Evolutionary conservation across 2,888 invertebrate species (phyloP), one percentile per base, ranked within the genome.

Genomic region (Nomada goodeniana): DNA sequence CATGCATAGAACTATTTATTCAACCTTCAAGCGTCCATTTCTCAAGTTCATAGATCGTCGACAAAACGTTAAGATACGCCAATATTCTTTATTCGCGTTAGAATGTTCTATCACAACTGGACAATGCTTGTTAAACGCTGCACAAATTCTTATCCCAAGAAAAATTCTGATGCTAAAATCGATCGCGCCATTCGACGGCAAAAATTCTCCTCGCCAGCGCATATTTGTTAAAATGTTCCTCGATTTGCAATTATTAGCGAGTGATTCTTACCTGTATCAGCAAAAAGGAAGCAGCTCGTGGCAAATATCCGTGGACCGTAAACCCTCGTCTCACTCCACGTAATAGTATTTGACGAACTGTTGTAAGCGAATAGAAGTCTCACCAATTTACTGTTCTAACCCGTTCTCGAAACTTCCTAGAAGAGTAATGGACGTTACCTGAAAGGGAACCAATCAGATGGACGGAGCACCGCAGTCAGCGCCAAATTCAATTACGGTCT

Each of bases 331-430:
- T 74, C 72, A 79, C 64, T 68, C 70, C 81, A 73, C 52, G 79
- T 76, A 72, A 78, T 68, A 81, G 83, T 81, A 80, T 77, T 84
- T 77, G 61, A 82, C 78, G 84, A 88, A 89, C 84, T 84, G 82
- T 67, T 78, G 77, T 65, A 69, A 86, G 75, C 80, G 83, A 77
- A 80, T 80, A 84, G 77, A 77, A 78, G 74, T 87, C 78, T 76
- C 82, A 84, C 86, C 78, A 81, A 84, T 87, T 85, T 76, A 75
- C 85, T 63, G 86, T 65, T 78, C 73, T 77, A 78, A 77, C 77
- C 85, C 85, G 89, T 92, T 92, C 91, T 92, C 91, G 91, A 92
- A 92, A 90, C 89, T 92, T 92, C 91, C 86, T 86, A 86, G 81
- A 82, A 84, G 88, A 88, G 85, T 88, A 89, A 89, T 91, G 91